A percentile compares a stretch with the other conserved stretches of the same genome.
Conservation (phyloP, 2,113 vertebrate species). For the Stercorarius parasiticus region DNA sequence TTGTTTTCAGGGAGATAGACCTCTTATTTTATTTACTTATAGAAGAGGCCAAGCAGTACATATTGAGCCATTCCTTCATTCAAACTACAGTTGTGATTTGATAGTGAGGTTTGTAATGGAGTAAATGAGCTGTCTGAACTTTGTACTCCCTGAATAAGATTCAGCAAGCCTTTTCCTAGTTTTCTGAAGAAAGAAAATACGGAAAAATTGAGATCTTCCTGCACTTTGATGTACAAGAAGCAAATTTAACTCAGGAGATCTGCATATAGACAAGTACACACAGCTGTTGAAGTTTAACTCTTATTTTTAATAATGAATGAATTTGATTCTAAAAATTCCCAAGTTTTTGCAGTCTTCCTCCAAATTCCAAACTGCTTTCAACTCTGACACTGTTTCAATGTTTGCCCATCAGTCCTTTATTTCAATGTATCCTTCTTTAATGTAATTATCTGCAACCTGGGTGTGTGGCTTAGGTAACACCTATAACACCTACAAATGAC, state of each 20-base stretch:
- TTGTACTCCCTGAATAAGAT: background rate
- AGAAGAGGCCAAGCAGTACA: background rate
- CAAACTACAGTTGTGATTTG: background rate
- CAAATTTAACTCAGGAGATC: background rate
- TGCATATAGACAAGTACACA: rapidly evolving
- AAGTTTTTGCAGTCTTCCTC: background rate
- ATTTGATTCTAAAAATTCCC: background rate
- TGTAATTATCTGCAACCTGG: background rate
- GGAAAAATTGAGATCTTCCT: background rate
- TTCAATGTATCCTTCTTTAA: background rate
- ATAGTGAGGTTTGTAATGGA: background rate
- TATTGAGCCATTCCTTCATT: background rate
- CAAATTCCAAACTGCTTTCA: background rate
- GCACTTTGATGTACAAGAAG: background rate
- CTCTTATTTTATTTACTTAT: background rate
- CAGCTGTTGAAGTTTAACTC: background rate
- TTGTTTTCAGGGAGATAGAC: background rate
- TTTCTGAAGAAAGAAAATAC: background rate
- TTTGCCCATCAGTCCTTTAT: background rate
- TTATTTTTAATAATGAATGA: background rate
- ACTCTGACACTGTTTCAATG: background rate
- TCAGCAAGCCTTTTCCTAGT: background rate
- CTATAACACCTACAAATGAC: background rate
- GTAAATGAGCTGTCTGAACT: background rate
- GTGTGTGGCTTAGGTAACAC: background rate